Evolutionary conservation across 2,888 invertebrate species (phyloP).

Genomic region (Caenorhabditis wallacei): DNA sequence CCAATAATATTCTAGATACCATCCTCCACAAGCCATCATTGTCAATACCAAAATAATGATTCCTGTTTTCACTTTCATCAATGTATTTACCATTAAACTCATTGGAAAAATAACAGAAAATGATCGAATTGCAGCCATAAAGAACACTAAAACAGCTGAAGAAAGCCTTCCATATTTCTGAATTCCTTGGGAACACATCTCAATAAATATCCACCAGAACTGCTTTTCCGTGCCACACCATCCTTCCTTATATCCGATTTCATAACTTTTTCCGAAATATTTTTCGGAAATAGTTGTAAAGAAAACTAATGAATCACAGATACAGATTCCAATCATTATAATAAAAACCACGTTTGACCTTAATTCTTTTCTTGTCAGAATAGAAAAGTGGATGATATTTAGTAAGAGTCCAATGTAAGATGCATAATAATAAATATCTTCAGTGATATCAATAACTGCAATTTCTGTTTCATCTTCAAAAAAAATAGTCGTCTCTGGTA

Average conservation of each 20-base stretch:
- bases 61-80: background rate
- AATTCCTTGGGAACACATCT: background rate
- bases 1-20: background rate
- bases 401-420: background rate
- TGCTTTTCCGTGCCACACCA: background rate
- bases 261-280: background rate
- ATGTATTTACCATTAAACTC: background rate
- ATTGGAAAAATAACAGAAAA: constrained; percentile 9
- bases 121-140: background rate
- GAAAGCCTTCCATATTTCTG: background rate
- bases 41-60: background rate
- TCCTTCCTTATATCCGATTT: background rate
- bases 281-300: background rate
- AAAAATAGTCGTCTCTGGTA: background rate
- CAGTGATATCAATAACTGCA: background rate
- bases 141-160: background rate
- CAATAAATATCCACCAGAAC: background rate
- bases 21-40: background rate
- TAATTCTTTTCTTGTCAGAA: background rate
- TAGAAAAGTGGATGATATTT: background rate
- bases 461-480: background rate
- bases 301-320: background rate
- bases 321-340: constrained; percentile 13
- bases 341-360: constrained; percentile 5
- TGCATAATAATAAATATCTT: background rate